Evolutionary conservation across 2,888 invertebrate species (phyloP), one percentile per base, ranked within the genome.

Genomic region (Leptinotarsa tumamoca): DNA sequence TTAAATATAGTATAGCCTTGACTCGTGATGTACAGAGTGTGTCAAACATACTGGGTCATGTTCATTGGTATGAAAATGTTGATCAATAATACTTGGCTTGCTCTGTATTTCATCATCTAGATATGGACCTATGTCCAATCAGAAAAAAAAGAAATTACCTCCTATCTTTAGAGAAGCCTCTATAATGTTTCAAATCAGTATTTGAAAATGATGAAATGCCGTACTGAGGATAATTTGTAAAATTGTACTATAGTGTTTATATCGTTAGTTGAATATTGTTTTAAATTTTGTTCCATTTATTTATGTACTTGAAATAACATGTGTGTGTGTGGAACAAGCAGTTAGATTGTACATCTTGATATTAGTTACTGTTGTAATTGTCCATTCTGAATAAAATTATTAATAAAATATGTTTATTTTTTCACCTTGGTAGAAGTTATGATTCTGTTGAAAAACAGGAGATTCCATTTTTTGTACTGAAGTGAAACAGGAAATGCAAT

Each of bases 321-420:
- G 63, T 80, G 83, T 85, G 86, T 88, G 88, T 87, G 86, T 87
- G 86, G 85, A 86, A 85, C 85, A 85, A 86, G 84, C 84, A 83
- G 80, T 85, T 88, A 88, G 86, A 85, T 85, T 87, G 87, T 86
- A 86, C 86, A 86, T 85, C 86, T 85, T 87, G 86, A 87, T 87
- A 86, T 87, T 87, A 88, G 87, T 88, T 88, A 88, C 85, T 88
- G 88, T 89, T 89, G 89, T 89, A 88, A 88, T 88, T 89, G 89
- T 89, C 89, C 88, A 87, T 86, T 86, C 87, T 87, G 85, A 87
- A 88, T 87, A 87, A 87, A 87, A 87, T 77, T 81, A 83, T 83
- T 84, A 83, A 82, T 83, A 80, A 80, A 81, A 63, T 10, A 4
- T 4, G 23, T 27, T 27, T 4, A 10, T 43, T 43, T 43, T 43